These are phyloP conservation scores for Onychomys arenicola DNA, from an alignment of 2,797 vertebrate species.

Conservation along the genomic window DNA sequence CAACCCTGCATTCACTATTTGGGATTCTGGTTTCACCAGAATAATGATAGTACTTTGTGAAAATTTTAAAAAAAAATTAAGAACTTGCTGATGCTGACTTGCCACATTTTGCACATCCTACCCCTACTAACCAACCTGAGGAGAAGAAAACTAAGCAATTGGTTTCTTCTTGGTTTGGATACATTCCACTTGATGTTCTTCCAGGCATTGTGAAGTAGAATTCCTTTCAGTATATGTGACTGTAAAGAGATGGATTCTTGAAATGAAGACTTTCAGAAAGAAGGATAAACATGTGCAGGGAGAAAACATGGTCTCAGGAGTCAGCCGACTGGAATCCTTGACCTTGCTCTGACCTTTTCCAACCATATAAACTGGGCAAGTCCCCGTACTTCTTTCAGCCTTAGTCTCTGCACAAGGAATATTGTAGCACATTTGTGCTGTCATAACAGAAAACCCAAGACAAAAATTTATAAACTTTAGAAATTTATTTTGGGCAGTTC, in stretches of 20 bases:
- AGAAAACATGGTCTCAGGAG: neutral
- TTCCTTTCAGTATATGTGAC: constrained; percentile 59
- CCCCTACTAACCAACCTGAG: neutral
- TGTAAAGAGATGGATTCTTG: constrained; percentile 63
- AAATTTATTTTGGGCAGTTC: neutral
- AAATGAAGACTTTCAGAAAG: constrained; percentile 20
- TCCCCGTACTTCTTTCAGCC: neutral
- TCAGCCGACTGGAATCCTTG: constrained; percentile 24
- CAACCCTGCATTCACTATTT: neutral
- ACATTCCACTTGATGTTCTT: constrained; percentile 27
- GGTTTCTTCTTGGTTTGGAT: constrained; percentile 4
- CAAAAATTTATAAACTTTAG: neutral
- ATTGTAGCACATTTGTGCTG: neutral
- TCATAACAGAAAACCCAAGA: neutral
- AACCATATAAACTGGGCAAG: neutral
- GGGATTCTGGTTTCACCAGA: constrained; percentile 13
- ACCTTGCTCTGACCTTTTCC: neutral
- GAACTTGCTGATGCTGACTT: neutral
- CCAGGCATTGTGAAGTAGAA: neutral
- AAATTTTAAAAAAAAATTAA: neutral
- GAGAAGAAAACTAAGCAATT: neutral
- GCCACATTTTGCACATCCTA: neutral
- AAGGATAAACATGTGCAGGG: neutral
- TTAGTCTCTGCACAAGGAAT: neutral
- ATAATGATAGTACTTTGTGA: neutral